Evolutionary conservation across 2,888 invertebrate species (phyloP).

Genomic region (Glaucopsyche alexis): DNA sequence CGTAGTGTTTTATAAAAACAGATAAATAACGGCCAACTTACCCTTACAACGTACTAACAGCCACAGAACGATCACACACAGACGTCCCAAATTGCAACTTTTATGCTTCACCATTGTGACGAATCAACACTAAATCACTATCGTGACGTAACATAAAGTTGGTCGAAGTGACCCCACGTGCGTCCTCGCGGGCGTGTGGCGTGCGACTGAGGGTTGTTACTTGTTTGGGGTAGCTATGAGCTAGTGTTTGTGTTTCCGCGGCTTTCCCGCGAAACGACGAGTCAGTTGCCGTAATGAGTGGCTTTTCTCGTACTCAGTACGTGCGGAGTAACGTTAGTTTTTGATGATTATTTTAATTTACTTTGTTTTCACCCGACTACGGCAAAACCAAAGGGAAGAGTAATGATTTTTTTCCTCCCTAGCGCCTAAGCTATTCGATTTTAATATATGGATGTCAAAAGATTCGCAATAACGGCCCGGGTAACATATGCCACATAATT

Average conservation of each 20-base stretch:
- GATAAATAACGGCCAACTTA: slow-evolving; percentile 49
- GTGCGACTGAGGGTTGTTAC: slow-evolving; percentile 61
- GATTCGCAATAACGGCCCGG: too few relatives aligned
- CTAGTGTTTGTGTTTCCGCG: not conserved
- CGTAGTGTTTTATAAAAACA: not conserved
- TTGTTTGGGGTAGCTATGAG: slow-evolving; percentile 55
- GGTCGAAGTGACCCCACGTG: slow-evolving; percentile 44
- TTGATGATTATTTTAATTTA: too few relatives aligned
- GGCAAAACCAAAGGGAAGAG: too few relatives aligned
- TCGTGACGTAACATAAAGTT: slow-evolving; percentile 72
- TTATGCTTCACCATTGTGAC: slow-evolving; percentile 68
- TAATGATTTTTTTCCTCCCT: too few relatives aligned
- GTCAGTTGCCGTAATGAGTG: slow-evolving; percentile 46
- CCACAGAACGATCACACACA: slow-evolving; percentile 64
- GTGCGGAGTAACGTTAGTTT: too few relatives aligned
- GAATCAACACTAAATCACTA: slow-evolving; percentile 61
- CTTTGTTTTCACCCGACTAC: too few relatives aligned
- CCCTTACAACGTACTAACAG: slow-evolving; percentile 69
- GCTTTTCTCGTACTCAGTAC: not conserved
- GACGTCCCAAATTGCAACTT: slow-evolving; percentile 59
- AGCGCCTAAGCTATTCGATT: too few relatives aligned
- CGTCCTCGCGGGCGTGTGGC: slow-evolving; percentile 52
- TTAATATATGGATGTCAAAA: too few relatives aligned
- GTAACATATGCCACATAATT: too few relatives aligned
- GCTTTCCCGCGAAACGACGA: slow-evolving; percentile 30